Conservation (phyloP, 2,797 vertebrate genomes). For the Monodelphis domestica region DNA sequence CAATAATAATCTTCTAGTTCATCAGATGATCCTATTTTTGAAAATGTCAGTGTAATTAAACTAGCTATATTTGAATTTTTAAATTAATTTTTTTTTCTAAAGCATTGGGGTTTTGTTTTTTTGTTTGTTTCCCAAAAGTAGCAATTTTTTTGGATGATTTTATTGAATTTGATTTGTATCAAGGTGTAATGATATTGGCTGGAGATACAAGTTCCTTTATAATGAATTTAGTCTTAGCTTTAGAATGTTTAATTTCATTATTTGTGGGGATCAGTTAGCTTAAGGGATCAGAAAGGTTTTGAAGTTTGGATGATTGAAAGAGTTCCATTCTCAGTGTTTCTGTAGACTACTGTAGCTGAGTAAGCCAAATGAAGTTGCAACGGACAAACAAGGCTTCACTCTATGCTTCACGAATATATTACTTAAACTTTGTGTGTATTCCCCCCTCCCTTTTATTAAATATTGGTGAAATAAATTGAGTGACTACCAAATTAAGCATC, state of each 20-base stretch:
- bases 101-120: no score
- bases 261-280: not conserved
- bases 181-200: no score
- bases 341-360: not conserved
- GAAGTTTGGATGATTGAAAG: not conserved
- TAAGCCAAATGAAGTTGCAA: not conserved
- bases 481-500: not conserved
- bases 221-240: not conserved
- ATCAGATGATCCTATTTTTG: conserved; percentile 37
- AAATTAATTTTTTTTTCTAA: no score
- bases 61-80: no score
- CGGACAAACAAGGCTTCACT: not conserved
- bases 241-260: not conserved
- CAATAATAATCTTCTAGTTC: not conserved
- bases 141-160: no score
- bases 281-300: not conserved
- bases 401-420: not conserved
- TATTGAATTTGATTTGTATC: no score
- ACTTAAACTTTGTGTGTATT: not conserved
- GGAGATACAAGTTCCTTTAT: not conserved
- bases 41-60: no score
- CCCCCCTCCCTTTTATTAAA: not conserved
- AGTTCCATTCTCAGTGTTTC: not conserved
- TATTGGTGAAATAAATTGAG: not conserved
- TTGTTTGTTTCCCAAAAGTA: no score